Evolutionary conservation across 2,888 invertebrate genomes (phyloP).

Genomic region (Drosophila sordidula): DNA sequence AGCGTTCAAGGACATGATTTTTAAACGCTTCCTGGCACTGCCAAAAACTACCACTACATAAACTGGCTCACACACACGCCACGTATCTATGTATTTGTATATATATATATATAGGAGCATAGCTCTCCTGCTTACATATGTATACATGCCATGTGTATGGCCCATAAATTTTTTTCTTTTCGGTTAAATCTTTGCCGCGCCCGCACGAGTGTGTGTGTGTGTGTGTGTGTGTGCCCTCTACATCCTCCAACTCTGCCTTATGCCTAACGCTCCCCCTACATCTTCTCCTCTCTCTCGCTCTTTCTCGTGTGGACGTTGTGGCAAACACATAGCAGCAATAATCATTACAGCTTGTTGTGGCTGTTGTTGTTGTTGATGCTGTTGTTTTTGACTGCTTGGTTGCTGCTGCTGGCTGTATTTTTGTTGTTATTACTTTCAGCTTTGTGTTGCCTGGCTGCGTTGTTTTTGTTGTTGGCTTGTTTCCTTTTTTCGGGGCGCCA

Average conservation of each 20-base stretch:
- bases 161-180: constrained; percentile 67
- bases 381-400: constrained; percentile 33
- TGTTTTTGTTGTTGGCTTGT: constrained; percentile 33
- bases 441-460: constrained; percentile 46
- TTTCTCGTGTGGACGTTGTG: constrained; percentile 63
- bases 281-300: background rate
- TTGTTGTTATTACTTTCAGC: constrained; percentile 72
- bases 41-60: constrained; percentile 52
- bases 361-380: constrained; percentile 41
- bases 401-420: constrained; percentile 45
- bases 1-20: constrained; percentile 69
- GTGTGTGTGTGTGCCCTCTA: constrained; percentile 5
- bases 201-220: constrained; percentile 4
- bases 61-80: constrained; percentile 20
- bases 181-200: constrained; percentile 39
- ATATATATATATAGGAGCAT: background rate
- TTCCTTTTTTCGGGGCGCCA: constrained; percentile 38
- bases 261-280: background rate
- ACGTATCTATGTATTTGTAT: too few relatives aligned
- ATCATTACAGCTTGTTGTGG: constrained; percentile 75
- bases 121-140: constrained; percentile 20
- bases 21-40: constrained; percentile 67
- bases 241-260: constrained; percentile 1
- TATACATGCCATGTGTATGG: constrained; percentile 61
- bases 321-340: constrained; percentile 78